Evolutionary conservation across 2,888 invertebrate genomes (phyloP), one percentile per base, ranked within the genome.

Genomic region (Galerucella nymphaeae): DNA sequence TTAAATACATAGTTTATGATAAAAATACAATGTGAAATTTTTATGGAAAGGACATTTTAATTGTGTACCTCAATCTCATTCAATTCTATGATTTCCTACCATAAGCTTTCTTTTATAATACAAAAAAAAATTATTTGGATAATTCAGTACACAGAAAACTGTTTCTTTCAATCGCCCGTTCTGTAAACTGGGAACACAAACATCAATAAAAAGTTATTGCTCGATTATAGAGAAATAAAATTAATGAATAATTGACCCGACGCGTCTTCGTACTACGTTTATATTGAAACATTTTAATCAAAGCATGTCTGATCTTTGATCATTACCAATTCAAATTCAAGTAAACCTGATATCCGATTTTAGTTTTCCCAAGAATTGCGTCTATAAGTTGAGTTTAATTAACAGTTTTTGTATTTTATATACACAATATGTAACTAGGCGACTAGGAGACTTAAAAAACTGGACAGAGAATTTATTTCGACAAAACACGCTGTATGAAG

Each of bases 231-330:
- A 13, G 30, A 58, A 11, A 16, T 59, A 30, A 30, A 59, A 38
- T 38, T 30, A 59, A 42, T 62, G n/a, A 62, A 42, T 41, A 62
- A 62, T 18, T 11, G 30, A 2, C 16, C 16, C 38, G 61, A 14
- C 42, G 42, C 61, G 61, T 13, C 38, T 5, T 50, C 10, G 23
- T 50, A 64, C 48, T 59, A 38, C 30, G 30, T 38, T 61, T 65
- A 55, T 45, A 73, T 70, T 70, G 70, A 70, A 64, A 73, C 69
- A 75, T 71, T 76, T 59, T 67, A 74, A 72, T 74, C 71, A 58
- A 67, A 64, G 55, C 14, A 66, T 62, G 74, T 66, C 67, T 76
- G 59, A 71, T 70, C 73, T 66, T 18, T 68, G 69, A 73, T 75
- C 64, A 73, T 68, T 64, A 65, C 64, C 66, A 75, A 72, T 75